phyloP scores from a whole-genome alignment of 2,888 invertebrate species.

The Stenoptilia bipunctidactyla region DNA sequence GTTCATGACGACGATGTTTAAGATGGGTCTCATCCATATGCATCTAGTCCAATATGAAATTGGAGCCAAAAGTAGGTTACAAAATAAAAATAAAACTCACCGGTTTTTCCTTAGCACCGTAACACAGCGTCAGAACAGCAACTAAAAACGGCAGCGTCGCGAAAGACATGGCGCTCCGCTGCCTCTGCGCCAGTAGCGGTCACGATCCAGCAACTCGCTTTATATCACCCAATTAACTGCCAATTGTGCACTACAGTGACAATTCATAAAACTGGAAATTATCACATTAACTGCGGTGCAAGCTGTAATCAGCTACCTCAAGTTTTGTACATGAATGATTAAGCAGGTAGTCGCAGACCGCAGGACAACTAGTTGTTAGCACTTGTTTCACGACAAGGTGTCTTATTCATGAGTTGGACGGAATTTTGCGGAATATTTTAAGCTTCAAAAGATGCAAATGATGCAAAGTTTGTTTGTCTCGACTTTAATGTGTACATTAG shows the following conservation, averaged over 20 bases:
- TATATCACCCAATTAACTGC: slow-evolving; percentile 20
- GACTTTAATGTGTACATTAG: too few relatives aligned
- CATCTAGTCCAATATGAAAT: too few relatives aligned
- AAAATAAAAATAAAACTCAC: slow-evolving; percentile 28
- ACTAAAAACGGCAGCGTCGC: slow-evolving; percentile 33
- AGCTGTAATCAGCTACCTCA: slow-evolving; percentile 43
- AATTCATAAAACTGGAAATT: slow-evolving; percentile 37
- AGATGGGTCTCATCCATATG: too few relatives aligned
- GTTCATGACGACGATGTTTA: too few relatives aligned
- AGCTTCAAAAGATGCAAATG: background rate
- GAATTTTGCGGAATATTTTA: background rate
- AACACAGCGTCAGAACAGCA: slow-evolving; percentile 25
- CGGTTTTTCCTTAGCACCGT: slow-evolving; percentile 42
- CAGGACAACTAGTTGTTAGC: slow-evolving; percentile 7
- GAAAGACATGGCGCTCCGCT: slow-evolving; percentile 39
- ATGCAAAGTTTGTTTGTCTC: too few relatives aligned
- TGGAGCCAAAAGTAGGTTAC: slow-evolving; percentile 5
- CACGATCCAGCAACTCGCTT: slow-evolving; percentile 10
- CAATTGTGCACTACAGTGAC: slow-evolving; percentile 19
- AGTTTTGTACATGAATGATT: slow-evolving; percentile 39
- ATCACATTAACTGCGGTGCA: slow-evolving; percentile 32
- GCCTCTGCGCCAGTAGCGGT: slow-evolving; percentile 20
- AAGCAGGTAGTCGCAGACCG: slow-evolving; percentile 23
- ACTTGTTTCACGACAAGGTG: slow-evolving; percentile 5
- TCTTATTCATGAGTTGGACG: background rate